Evolutionary conservation across 2,888 invertebrate genomes (phyloP), one percentile per base, ranked within the genome.

Genomic region (Epistrophella euchroma): DNA sequence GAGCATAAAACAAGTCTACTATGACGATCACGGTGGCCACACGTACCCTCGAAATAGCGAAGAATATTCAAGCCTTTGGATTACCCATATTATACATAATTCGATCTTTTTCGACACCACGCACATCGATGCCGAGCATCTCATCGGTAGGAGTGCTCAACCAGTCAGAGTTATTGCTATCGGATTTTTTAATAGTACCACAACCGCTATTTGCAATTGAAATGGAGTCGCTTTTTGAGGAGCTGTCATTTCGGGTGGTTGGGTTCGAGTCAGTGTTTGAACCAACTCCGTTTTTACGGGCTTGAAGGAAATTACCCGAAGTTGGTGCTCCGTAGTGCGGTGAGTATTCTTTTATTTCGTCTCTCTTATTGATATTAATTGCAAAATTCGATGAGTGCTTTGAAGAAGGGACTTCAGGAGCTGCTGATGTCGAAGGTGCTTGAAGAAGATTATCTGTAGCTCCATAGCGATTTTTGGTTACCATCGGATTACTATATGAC

Each of bases 401-500:
- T 37, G 87, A 87, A 15, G 82, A 74, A 11, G 79, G 58, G 37
- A 62, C 73, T 22, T 76, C 80, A 45, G 64, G 75, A 25, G 75
- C 78, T 43, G 76, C 77, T 45, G 78, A 76, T 50, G 77, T 81
- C 50, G 75, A 71, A 32, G 87, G 88, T 37, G 78, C 81, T 87
- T 87, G 83, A 84, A 86, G 86, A 71, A 89, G 89, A 88, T 89
- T 90, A 90, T 90, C 90, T 88, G 90, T 90, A 88, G 90, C 90
- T 88, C 91, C 91, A 89, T 90, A 91, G 88, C 89, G 90, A 89
- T 90, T 90, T 89, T 89, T 90, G 88, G 88, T 88, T 88, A 89
- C 88, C 84, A 88, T 88, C 81, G 84, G 86, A 82, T 84, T 87
- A 85, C 79, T 88, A 88, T 84, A 81, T 83, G 86, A 86, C 77